These are phyloP conservation scores for Spodoptera littoralis DNA, from an alignment of 2,888 invertebrate species.

Conservation along the genomic window DNA sequence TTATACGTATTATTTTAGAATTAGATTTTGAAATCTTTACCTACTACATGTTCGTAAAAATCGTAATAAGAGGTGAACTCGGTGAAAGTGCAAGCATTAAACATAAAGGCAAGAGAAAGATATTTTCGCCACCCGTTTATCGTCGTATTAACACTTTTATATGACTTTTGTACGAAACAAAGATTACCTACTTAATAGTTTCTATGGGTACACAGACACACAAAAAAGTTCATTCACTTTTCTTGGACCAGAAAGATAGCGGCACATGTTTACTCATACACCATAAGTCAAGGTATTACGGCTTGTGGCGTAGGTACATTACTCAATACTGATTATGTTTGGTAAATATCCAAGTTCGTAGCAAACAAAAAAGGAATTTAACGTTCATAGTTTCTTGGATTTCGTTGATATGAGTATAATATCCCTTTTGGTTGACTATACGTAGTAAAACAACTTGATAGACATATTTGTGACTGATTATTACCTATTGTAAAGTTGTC, in stretches of 20 bases:
- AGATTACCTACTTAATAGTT: conserved; percentile 24
- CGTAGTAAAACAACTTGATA: no score
- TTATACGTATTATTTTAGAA: conserved; percentile 1
- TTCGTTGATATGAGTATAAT: no score
- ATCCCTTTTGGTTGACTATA: no score
- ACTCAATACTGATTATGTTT: conserved; percentile 17
- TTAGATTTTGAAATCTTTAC: conserved; percentile 18
- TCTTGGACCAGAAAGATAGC: conserved; percentile 8
- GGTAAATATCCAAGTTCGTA: conserved; percentile 20
- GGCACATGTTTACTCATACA: conserved; percentile 10
- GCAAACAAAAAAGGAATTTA: conserved; percentile 17
- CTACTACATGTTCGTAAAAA: conserved; percentile 16
- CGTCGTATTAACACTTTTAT: conserved; percentile 21
- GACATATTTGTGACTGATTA: no score
- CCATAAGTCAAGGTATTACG: not conserved
- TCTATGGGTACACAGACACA: not conserved
- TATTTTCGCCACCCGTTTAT: conserved; percentile 18
- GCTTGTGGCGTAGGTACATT: not conserved
- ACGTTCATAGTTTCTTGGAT: no score
- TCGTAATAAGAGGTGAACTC: conserved; percentile 16
- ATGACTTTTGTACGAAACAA: conserved; percentile 8
- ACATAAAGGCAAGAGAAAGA: conserved; percentile 19
- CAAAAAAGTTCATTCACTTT: conserved; percentile 32
- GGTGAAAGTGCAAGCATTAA: conserved; percentile 36
- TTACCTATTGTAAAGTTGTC: no score